phyloP scores from a whole-genome alignment of 1,140 invertebrate species.

The Popillia japonica region DNA sequence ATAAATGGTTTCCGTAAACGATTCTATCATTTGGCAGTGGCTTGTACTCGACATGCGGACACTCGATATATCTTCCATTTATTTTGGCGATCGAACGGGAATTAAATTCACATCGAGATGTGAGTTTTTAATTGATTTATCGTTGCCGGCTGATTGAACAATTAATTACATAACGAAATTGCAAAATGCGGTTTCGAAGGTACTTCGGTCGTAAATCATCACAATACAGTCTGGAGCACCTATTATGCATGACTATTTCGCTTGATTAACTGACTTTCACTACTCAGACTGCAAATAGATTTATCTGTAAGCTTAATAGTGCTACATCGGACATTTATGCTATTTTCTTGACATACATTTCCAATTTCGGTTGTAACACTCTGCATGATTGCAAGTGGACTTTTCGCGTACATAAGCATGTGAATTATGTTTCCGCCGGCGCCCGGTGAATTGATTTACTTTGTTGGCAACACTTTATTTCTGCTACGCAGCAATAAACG shows the following conservation, averaged over 20 bases:
- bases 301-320: not conserved
- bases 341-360: constrained; percentile 20
- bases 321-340: not conserved
- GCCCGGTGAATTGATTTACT: not conserved
- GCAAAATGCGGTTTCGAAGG: constrained; percentile 3
- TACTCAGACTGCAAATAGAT: not conserved
- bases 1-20: not conserved
- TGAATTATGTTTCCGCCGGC: not conserved
- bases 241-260: constrained; percentile 10
- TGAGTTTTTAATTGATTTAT: constrained; percentile 18
- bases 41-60: not conserved
- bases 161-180: constrained; percentile 23
- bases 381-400: not conserved
- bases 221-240: constrained; percentile 1
- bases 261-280: constrained; percentile 21
- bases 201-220: not conserved
- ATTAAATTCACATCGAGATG: not conserved
- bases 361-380: not conserved
- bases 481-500: not conserved
- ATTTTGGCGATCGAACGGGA: not conserved
- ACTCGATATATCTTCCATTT: not conserved
- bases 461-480: not conserved
- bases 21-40: not conserved
- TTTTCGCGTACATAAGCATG: not conserved
- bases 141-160: not conserved